Conservation (phyloP, 1,140 invertebrate genomes). For the Eumaeus atala region DNA sequence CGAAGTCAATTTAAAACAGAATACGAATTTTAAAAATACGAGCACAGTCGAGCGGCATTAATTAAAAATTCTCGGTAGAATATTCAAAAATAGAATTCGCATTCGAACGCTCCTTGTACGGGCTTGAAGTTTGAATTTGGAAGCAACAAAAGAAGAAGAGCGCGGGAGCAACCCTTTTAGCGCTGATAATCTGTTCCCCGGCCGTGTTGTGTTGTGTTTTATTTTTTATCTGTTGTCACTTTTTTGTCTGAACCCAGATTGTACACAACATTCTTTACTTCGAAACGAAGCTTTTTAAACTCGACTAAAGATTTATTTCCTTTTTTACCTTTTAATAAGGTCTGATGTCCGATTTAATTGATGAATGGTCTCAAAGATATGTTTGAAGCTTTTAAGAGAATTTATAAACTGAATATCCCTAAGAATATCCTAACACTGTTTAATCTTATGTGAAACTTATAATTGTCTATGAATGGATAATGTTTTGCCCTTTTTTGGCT, state of each 20-base stretch:
- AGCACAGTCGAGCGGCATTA: slow-evolving; percentile 68
- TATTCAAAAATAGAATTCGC: slow-evolving; percentile 74
- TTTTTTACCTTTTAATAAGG: slow-evolving; percentile 65
- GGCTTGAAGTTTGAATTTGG: slow-evolving; percentile 70
- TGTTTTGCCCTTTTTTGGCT: too few species aligned
- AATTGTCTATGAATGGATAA: too few species aligned
- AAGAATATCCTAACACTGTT: too few species aligned
- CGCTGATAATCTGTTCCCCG: slow-evolving; percentile 72
- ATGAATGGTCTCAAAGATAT: slow-evolving; percentile 64
- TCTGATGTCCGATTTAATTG: slow-evolving; percentile 62
- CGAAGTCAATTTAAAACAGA: slow-evolving; percentile 70
- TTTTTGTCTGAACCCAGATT: slow-evolving; percentile 71
- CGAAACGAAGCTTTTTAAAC: slow-evolving; percentile 72
- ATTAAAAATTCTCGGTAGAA: slow-evolving; percentile 74
- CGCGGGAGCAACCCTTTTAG: slow-evolving; percentile 73
- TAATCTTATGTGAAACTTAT: too few species aligned
- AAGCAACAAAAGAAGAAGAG: slow-evolving; percentile 69
- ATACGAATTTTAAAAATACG: slow-evolving; percentile 71
- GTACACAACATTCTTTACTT: slow-evolving; percentile 74
- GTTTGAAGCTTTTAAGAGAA: slow-evolving; percentile 50
- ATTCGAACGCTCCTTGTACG: slow-evolving; percentile 72
- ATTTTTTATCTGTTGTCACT: slow-evolving; percentile 71
- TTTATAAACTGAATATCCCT: slow-evolving; percentile 16
- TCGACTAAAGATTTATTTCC: slow-evolving; percentile 58
- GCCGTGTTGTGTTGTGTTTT: slow-evolving; percentile 61